These are phyloP conservation scores for Cairina moschata DNA, from an alignment of 2,113 vertebrate species.

Conservation along the genomic window DNA sequence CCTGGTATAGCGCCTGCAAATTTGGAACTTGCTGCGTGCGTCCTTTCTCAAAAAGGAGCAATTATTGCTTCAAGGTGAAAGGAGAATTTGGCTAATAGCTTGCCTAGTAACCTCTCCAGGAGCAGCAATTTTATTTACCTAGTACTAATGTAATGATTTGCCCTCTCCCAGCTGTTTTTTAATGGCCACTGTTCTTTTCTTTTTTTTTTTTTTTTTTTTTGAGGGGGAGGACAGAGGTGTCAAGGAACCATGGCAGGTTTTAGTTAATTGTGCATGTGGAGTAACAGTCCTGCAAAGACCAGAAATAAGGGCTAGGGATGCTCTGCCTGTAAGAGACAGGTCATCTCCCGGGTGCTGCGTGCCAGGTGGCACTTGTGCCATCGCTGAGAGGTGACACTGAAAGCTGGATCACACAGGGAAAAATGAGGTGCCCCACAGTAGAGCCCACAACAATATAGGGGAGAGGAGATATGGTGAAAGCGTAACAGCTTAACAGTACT, in stretches of 20 bases:
- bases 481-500: not conserved
- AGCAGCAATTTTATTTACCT: not conserved
- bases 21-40: not conserved
- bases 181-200: not conserved
- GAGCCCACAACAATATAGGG: not conserved
- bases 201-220: not conserved
- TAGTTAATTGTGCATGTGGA: accelerated
- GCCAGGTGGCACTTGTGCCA: not conserved
- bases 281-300: not conserved
- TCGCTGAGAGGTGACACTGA: not conserved
- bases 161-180: not conserved
- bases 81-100: not conserved
- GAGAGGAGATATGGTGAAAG: not conserved
- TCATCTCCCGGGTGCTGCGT: not conserved
- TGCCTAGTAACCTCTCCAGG: not conserved
- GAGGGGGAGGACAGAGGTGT: not conserved
- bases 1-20: not conserved
- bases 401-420: not conserved
- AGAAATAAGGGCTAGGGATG: not conserved
- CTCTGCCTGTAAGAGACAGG: not conserved
- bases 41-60: not conserved
- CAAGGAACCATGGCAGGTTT: not conserved
- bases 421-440: accelerated
- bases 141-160: not conserved
- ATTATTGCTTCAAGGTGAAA: not conserved